Base-by-base conservation (phyloP, 2,797 vertebrate genomes). In the Momotus momota region DNA sequence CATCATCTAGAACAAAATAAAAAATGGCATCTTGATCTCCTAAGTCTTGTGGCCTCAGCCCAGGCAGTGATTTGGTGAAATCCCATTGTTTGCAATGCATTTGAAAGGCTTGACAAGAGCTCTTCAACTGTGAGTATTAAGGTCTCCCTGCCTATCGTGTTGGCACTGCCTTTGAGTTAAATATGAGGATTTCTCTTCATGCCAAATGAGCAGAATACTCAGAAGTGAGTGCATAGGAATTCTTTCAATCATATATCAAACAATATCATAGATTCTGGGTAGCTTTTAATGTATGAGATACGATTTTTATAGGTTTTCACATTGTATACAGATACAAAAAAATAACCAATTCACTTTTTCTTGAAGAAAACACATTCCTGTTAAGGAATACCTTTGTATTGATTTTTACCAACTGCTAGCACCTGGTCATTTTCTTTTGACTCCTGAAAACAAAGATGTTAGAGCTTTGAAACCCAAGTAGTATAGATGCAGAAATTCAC, bases 81-180 rank as follows among this genome's bases (percentile, higher is more conserved):
- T 64, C 27, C n/a, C 17, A 20, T 38, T 69, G 13, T 74, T 83
- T 58, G 2, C 3, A 70, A 81, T 71, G 49, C 33, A 65, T 85
- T 48, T 60, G 81, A 91, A 33, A 88, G 70, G 57, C 65, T 88
- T 83, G 92, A 70, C 74, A 94, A 90, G 92, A 88, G 69, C 78
- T 82, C 74, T 70, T 90, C 46, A 57, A 0, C 85, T 81, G 20
- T 22, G 26, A 51, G 57, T 90, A 23, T 87, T 75, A 48, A 88
- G 58, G 22, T 38, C 26, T 18, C 51, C 81, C 93, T 95, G 84
- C 93, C 94, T 83, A 20, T 71, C 88, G 1, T 87, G 64, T 61
- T 74, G 62, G 84, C 78, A 48, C 82, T 92, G 84, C 64, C 95
- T 96, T 96, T 94, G 88, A 94, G 96, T 92, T 95, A 75, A 71